phyloP scores from a whole-genome alignment of 2,888 invertebrate genomes.

The Mystacides longicornis region DNA sequence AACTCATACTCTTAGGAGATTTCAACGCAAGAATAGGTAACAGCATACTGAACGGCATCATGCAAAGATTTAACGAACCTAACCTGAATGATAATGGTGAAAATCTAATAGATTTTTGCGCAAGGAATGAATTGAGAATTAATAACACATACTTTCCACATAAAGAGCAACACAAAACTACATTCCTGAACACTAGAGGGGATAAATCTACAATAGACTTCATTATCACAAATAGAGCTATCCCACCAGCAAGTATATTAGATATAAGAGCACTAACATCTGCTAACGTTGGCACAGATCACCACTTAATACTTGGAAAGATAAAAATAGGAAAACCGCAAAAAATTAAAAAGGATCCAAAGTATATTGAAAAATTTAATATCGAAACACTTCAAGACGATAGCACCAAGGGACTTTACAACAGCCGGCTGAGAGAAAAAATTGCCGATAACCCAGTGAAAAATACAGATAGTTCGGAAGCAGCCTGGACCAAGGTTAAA shows the following conservation, averaged over 20 bases:
- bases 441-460: background rate
- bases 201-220: background rate
- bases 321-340: background rate
- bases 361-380: background rate
- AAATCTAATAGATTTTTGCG: background rate
- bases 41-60: background rate
- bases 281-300: background rate
- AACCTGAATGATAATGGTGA: background rate
- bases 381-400: background rate
- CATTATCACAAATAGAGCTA: background rate
- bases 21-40: background rate
- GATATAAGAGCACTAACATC: background rate
- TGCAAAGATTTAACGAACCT: background rate
- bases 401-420: background rate
- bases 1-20: background rate
- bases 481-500: background rate
- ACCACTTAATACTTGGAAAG: background rate
- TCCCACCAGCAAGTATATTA: background rate
- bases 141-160: slow-evolving; percentile 1
- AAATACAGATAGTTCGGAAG: background rate
- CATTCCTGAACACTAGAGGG: background rate
- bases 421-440: background rate
- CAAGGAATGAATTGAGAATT: background rate
- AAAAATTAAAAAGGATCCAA: background rate
- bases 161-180: background rate